These are phyloP conservation scores for Spodoptera exigua DNA, from an alignment of 2,888 invertebrate species.

Conservation along the genomic window DNA sequence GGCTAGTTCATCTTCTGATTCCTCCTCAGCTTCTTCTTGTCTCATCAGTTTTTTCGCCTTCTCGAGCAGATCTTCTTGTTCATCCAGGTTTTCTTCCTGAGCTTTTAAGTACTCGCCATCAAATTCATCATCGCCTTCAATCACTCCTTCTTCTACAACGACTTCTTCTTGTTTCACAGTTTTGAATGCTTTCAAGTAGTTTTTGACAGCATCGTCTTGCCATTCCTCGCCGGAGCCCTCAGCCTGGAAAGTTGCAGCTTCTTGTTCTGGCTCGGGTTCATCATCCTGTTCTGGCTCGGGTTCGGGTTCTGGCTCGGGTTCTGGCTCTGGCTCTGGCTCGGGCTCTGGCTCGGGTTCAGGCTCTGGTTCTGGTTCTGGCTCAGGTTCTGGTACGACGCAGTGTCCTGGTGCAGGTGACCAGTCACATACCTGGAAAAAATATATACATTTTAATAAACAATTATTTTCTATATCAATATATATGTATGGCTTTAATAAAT, in stretches of 20 bases:
- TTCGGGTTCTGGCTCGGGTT: slow-evolving; percentile 74
- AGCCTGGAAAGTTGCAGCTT: slow-evolving; percentile 19
- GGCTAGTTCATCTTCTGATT: slow-evolving; percentile 2
- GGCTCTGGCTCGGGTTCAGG: slow-evolving; percentile 71
- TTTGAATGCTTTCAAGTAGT: slow-evolving; percentile 51
- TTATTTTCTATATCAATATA: neutral
- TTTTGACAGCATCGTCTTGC: slow-evolving; percentile 60
- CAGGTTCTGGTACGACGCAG: slow-evolving; percentile 73
- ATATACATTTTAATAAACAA: neutral
- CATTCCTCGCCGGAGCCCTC: slow-evolving; percentile 66
- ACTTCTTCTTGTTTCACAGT: slow-evolving; percentile 59
- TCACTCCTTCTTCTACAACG: slow-evolving; percentile 34
- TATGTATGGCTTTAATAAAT: too few relatives aligned
- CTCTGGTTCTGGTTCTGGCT: slow-evolving; percentile 78
- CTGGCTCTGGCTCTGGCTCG: slow-evolving; percentile 72
- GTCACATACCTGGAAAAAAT: slow-evolving; percentile 76
- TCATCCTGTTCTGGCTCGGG: slow-evolving; percentile 67
- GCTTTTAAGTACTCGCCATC: slow-evolving; percentile 45
- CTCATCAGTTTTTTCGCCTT: slow-evolving; percentile 29
- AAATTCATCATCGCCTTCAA: slow-evolving; percentile 48
- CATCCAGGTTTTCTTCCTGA: slow-evolving; percentile 51
- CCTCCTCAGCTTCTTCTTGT: slow-evolving; percentile 44
- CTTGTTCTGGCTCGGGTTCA: slow-evolving; percentile 27
- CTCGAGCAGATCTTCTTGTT: slow-evolving; percentile 36
- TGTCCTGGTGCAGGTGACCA: slow-evolving; percentile 70